These are phyloP conservation scores for Propithecus coquereli DNA, from an alignment of 2,113 vertebrate species.

Conservation along the genomic window DNA sequence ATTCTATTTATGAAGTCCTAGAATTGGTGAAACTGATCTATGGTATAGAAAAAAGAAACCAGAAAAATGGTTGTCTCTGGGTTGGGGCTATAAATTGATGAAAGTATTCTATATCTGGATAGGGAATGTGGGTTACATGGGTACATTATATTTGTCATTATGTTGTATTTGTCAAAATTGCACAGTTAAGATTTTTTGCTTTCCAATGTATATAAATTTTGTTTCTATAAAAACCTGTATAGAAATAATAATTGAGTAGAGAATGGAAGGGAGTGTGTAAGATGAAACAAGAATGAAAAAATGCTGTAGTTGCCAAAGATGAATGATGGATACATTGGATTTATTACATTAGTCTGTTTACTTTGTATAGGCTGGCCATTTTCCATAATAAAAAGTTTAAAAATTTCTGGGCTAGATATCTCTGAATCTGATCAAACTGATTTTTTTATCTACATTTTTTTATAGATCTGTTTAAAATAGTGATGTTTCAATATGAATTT, in stretches of 20 bases:
- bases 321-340: background rate
- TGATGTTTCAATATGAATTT: constrained; percentile 64
- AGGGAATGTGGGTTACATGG: background rate
- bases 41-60: background rate
- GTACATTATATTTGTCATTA: background rate
- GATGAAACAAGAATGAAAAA: background rate
- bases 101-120: background rate
- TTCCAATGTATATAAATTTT: background rate
- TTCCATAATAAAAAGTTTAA: background rate
- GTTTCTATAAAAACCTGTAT: background rate
- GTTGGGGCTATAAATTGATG: background rate
- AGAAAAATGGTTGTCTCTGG: background rate
- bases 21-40: background rate
- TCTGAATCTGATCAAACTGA: background rate
- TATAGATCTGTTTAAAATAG: background rate
- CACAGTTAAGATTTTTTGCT: constrained; percentile 14
- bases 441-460: background rate
- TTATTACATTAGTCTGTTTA: background rate
- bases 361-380: background rate
- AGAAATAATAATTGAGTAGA: background rate
- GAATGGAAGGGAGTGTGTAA: background rate
- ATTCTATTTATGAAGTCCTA: constrained; percentile 7
- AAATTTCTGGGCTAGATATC: background rate
- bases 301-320: background rate
- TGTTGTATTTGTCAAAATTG: background rate